phyloP scores from a whole-genome alignment of 2,888 invertebrate genomes.

The Glomeris marginata region DNA sequence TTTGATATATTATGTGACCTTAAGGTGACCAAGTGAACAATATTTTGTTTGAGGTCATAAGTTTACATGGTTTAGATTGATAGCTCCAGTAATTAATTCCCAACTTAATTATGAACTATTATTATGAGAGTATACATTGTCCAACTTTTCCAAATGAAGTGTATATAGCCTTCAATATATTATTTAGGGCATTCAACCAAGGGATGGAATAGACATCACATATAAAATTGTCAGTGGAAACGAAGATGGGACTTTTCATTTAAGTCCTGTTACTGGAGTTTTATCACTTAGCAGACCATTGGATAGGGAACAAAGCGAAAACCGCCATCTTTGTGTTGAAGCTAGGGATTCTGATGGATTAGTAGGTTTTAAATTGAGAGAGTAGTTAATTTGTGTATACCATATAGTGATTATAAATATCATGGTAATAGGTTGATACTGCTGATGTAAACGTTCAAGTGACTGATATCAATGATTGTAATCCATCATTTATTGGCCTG shows the following conservation, averaged over 20 bases:
- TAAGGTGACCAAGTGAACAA: neutral
- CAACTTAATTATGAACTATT: too few species aligned
- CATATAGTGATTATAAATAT: too few species aligned
- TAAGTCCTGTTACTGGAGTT: slow-evolving; percentile 73
- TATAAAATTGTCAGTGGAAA: slow-evolving; percentile 80
- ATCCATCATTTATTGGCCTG: slow-evolving; percentile 68
- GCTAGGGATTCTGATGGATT: slow-evolving; percentile 69
- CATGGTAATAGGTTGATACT: slow-evolving; percentile 60
- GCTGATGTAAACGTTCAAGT: slow-evolving; percentile 76
- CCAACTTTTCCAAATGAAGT: neutral
- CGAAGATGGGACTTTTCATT: slow-evolving; percentile 70
- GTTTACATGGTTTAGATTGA: neutral
- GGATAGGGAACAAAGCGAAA: slow-evolving; percentile 74
- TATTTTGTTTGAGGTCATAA: neutral
- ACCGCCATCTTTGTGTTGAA: slow-evolving; percentile 69
- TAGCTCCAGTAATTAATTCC: too few species aligned
- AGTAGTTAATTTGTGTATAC: too few species aligned
- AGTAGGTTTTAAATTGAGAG: too few species aligned
- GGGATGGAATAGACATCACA: slow-evolving; percentile 35
- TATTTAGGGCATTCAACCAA: neutral
- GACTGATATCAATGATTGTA: slow-evolving; percentile 82
- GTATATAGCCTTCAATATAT: neutral
- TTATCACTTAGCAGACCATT: slow-evolving; percentile 69
- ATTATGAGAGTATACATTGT: too few species aligned
- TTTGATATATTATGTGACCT: neutral